Percentiles rank a stretch among this genome's conserved stretches.
These are phyloP conservation scores for Iguana delicatissima DNA, from an alignment of 2,797 vertebrate genomes.

Conservation along the genomic window DNA sequence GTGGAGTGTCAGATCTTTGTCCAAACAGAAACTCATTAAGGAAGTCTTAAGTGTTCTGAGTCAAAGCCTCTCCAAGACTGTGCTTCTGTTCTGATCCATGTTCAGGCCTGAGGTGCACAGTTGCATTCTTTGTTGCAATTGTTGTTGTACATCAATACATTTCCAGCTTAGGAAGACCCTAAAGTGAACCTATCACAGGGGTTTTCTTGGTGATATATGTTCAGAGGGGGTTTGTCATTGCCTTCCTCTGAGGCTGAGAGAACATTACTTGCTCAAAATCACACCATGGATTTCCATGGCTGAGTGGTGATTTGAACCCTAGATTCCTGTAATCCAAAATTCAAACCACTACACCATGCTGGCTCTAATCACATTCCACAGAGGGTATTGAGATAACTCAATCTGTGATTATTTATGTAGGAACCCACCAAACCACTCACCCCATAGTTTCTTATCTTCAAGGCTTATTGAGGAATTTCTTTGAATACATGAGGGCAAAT, in stretches of 20 bases:
- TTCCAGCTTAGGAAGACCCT: neutral
- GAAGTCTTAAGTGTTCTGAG: slow-evolving; percentile 25
- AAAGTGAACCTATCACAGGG: neutral
- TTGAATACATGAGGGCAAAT: too few species aligned
- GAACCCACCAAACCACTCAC: too few species aligned
- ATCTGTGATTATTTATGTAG: too few species aligned
- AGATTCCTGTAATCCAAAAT: neutral
- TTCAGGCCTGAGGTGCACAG: neutral
- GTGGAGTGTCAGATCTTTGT: slow-evolving; percentile 53
- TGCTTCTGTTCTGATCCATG: neutral
- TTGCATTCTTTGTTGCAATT: neutral
- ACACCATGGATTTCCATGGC: neutral
- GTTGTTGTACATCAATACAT: neutral
- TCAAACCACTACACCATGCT: neutral
- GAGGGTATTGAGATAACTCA: too few species aligned
- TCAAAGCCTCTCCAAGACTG: neutral
- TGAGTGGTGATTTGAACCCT: neutral
- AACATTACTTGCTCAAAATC: neutral
- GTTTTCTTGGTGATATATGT: neutral
- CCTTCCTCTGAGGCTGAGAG: neutral
- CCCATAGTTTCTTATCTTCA: too few species aligned
- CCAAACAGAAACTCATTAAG: slow-evolving; percentile 38
- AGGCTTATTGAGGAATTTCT: too few species aligned
- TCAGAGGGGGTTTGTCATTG: neutral
- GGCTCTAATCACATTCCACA: too few species aligned